Base-by-base conservation (phyloP, 30 jellyfish, hydroid and myxozoan genomes). In the Clytia hemisphaerica region DNA sequence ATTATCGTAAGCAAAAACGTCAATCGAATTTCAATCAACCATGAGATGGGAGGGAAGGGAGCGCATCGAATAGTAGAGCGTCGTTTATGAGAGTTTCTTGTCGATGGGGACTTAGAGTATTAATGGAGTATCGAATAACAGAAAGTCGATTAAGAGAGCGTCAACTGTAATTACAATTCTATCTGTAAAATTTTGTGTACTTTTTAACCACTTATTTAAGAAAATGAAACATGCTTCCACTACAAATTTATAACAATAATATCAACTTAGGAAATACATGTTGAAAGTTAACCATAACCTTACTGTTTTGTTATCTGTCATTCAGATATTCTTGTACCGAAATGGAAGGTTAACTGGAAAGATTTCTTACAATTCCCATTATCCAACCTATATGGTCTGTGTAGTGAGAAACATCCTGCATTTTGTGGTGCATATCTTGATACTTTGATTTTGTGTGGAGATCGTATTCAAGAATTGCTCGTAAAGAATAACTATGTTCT, bases 321-420 rank as follows among this genome's bases (percentile, higher is more conserved):
- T 69, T 44, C 51, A 69, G 81, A 69, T 69, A 50, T 69, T 24
- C 3, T 69, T 75, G 81, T 69, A 9, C 70, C 59, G 22, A 69
- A 47, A 2, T 69, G 81, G 81, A 69, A 69, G n/a, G 49, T 29
- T 16, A 35, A 69, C 0, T 69, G 81, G 81, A 69, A 45, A 49
- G 75, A 22, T 4, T 69, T 69, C 29, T 32, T 69, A 0, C 81
- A 69, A 45, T 0, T 69, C 12, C 81, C 81, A 18, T 35, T 53
- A 45, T n/a, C 48, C 1, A 22, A 69, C 6, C 36, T 69, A 45
- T 45, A 45, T 27, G 32, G 71, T 21, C 29, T 22, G 12, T 69
- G 81, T 45, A 50, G 54, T 14, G 27, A 32, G 21, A 50, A 24
- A 0, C 42, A 69, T 1, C 26, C 18, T 3, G 76, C 9, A 24